Percentiles rank a stretch among this genome's conserved stretches.
Conservation (phyloP, 2,797 vertebrate species). For the Sebastes steindachneri region DNA sequence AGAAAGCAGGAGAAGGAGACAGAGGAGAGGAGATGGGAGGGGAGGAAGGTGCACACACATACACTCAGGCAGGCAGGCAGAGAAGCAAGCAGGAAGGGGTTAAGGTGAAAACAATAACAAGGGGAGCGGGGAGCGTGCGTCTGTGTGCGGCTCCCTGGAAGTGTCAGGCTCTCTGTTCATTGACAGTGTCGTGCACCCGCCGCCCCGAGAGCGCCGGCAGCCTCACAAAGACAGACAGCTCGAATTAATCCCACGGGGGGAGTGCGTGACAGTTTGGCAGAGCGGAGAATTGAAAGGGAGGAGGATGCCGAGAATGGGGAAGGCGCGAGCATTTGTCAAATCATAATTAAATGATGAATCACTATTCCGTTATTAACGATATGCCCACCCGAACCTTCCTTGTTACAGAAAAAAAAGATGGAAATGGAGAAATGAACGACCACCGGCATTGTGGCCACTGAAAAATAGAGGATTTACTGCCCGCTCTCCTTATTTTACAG, state of each 20-base stretch:
- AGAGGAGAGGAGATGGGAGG: slow-evolving; percentile 25
- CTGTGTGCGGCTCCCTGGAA: slow-evolving; percentile 84
- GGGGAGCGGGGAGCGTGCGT: slow-evolving; percentile 77
- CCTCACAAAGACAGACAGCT: slow-evolving; percentile 97
- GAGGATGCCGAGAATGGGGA: slow-evolving; percentile 96
- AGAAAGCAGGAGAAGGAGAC: slow-evolving; percentile 42
- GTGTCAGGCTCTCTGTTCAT: slow-evolving; percentile 90
- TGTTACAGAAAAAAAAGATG: slow-evolving; percentile 53
- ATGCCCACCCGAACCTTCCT: slow-evolving; percentile 78
- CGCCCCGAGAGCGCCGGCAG: slow-evolving; percentile 92
- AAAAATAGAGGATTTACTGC: slow-evolving; percentile 56
- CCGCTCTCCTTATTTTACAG: slow-evolving; percentile 44
- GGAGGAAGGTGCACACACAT: slow-evolving; percentile 40
- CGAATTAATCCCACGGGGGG: slow-evolving; percentile 98
- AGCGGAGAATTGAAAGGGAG: slow-evolving; percentile 98
- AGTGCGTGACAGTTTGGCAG: slow-evolving; percentile 96
- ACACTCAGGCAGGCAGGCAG: slow-evolving; percentile 30
- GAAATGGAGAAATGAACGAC: slow-evolving; percentile 66
- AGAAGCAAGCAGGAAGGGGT: slow-evolving; percentile 71
- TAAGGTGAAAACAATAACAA: slow-evolving; percentile 86
- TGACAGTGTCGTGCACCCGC: slow-evolving; percentile 91
- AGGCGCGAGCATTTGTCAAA: slow-evolving; percentile 99
- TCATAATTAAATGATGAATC: slow-evolving; percentile 99
- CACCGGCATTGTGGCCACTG: slow-evolving; percentile 47
- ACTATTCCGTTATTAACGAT: slow-evolving; percentile 98